Percentiles rank a stretch among this genome's conserved stretches.
Conservation (phyloP, 2,888 invertebrate species). For the Empis livida region DNA sequence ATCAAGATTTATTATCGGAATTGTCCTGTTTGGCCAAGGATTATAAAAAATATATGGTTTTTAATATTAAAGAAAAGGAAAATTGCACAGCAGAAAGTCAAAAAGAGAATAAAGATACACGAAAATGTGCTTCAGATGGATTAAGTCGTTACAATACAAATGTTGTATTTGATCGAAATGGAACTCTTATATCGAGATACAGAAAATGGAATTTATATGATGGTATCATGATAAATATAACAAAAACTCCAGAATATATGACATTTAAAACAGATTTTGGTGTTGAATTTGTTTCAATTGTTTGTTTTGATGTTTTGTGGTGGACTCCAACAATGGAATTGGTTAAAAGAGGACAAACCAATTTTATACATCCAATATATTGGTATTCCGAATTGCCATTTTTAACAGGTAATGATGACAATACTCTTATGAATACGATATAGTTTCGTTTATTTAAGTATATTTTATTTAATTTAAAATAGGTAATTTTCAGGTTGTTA, state of each 20-base stretch:
- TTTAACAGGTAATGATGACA: slow-evolving; percentile 33
- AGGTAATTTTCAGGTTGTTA: no score
- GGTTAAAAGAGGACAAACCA: slow-evolving; percentile 19
- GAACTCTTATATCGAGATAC: slow-evolving; percentile 48
- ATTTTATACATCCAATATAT: slow-evolving; percentile 46
- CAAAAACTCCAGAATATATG: slow-evolving; percentile 41
- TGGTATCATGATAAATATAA: slow-evolving; percentile 39
- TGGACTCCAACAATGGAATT: slow-evolving; percentile 49
- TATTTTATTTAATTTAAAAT: not conserved
- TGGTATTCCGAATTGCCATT: slow-evolving; percentile 75
- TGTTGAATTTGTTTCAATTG: slow-evolving; percentile 64
- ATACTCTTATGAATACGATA: no score
- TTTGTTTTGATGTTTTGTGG: slow-evolving; percentile 78
- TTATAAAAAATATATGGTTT: slow-evolving; percentile 41
- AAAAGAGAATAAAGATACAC: slow-evolving; percentile 11
- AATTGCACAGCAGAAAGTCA: slow-evolving; percentile 34
- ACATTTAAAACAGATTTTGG: slow-evolving; percentile 63
- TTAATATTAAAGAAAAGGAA: slow-evolving; percentile 42
- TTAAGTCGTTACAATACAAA: slow-evolving; percentile 56
- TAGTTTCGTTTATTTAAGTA: not conserved
- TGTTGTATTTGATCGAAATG: slow-evolving; percentile 61
- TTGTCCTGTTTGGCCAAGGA: slow-evolving; percentile 46
- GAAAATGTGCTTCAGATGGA: slow-evolving; percentile 21
- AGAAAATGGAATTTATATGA: slow-evolving; percentile 31
- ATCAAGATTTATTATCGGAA: slow-evolving; percentile 18